phyloP scores from a whole-genome alignment of 2,888 invertebrate species.

The Cosmopolites sordidus region DNA sequence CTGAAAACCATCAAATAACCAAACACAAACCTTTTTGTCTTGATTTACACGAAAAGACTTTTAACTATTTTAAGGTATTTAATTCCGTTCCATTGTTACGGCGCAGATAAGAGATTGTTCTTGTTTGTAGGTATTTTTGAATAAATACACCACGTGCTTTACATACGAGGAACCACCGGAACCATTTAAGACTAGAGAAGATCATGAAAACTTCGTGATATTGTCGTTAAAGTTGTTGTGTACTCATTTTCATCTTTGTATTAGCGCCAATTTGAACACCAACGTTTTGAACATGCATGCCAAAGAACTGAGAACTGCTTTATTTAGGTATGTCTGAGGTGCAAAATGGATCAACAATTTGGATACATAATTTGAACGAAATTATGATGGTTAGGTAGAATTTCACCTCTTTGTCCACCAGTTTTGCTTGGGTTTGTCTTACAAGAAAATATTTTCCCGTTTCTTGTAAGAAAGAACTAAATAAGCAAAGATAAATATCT shows the following conservation, averaged over 20 bases:
- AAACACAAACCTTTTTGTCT: constrained; percentile 60
- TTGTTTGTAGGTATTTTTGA: constrained; percentile 53
- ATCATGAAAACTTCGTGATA: constrained; percentile 56
- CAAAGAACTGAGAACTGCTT: constrained; percentile 51
- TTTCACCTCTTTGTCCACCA: no score
- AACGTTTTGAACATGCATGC: constrained; percentile 54
- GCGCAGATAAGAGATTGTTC: background rate
- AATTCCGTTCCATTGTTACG: background rate
- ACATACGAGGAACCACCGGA: constrained; percentile 45
- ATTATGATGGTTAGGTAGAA: no score
- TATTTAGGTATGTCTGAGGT: constrained; percentile 50
- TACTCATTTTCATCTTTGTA: constrained; percentile 57
- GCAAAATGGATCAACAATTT: constrained; percentile 3
- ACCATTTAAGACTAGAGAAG: constrained; percentile 50
- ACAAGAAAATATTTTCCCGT: no score
- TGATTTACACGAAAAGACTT: constrained; percentile 59
- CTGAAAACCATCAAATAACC: constrained; percentile 52
- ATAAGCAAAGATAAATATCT: no score
- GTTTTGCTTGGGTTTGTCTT: no score
- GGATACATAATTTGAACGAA: no score
- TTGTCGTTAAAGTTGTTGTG: constrained; percentile 55
- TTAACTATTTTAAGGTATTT: constrained; percentile 49
- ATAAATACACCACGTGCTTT: constrained; percentile 55
- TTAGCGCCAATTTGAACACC: constrained; percentile 50
- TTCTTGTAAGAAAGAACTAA: no score